Evolutionary conservation across 2,888 invertebrate genomes (phyloP).

Genomic region (Ectemnius lituratus): DNA sequence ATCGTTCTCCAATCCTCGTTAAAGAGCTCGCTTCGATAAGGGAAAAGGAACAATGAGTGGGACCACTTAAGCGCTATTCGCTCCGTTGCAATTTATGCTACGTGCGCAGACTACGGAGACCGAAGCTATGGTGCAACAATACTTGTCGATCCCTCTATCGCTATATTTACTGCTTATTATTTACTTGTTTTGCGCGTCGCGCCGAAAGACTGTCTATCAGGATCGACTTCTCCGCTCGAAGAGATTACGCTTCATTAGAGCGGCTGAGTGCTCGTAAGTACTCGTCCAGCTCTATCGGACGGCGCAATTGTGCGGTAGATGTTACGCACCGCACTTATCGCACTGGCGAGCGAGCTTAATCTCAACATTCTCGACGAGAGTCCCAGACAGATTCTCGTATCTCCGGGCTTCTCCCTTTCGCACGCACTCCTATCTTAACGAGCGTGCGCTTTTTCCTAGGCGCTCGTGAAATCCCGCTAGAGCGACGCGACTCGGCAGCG

Average conservation of each 20-base stretch:
- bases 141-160: too few relatives aligned
- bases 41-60: not conserved
- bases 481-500: slow-evolving; percentile 15
- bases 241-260: slow-evolving; percentile 11
- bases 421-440: slow-evolving; percentile 6
- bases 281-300: not conserved
- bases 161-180: not conserved
- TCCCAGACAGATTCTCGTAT: not conserved
- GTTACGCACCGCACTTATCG: too few relatives aligned
- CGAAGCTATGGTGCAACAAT: too few relatives aligned
- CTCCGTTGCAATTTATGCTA: not conserved
- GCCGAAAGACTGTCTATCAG: not conserved
- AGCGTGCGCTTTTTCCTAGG: slow-evolving; percentile 5
- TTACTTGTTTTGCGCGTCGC: not conserved
- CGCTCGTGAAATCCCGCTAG: slow-evolving; percentile 26
- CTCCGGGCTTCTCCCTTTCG: slow-evolving; percentile 25
- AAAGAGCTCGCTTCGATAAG: not conserved
- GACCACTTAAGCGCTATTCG: not conserved
- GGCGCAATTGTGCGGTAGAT: too few relatives aligned
- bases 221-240: not conserved
- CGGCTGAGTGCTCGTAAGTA: not conserved
- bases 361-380: slow-evolving; percentile 1
- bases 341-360: slow-evolving; percentile 3
- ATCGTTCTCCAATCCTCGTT: not conserved
- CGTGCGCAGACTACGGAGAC: not conserved